A percentile compares a stretch with the other conserved stretches of the same genome.
Evolutionary conservation across 2,113 vertebrate species (phyloP).

Genomic region (Dendrocopos noguchii): DNA sequence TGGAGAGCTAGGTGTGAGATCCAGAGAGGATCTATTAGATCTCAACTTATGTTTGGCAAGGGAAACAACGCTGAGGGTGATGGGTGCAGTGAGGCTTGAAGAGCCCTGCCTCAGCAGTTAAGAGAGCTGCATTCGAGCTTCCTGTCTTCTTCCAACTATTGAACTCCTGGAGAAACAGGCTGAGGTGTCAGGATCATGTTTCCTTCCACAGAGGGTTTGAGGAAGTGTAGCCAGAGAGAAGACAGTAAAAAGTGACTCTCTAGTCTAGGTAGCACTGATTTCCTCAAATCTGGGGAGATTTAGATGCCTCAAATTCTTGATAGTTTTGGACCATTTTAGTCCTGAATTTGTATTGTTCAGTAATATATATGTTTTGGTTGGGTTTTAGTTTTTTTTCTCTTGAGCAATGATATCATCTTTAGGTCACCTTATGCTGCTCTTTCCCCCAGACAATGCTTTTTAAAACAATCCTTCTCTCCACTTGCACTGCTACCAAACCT

Average conservation of each 20-base stretch:
- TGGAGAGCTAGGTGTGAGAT: background rate
- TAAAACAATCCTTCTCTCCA: background rate
- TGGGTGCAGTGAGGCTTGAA: rapidly evolving
- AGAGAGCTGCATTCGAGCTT: background rate
- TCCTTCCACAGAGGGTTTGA: background rate
- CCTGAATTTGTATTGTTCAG: background rate
- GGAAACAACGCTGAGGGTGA: background rate
- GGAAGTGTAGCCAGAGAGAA: background rate
- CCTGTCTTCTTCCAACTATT: background rate
- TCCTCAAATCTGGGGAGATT: background rate
- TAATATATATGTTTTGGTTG: background rate
- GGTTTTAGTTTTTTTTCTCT: background rate
- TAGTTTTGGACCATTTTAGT: background rate
- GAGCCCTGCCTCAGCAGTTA: background rate
- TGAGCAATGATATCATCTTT: background rate
- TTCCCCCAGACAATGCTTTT: background rate
- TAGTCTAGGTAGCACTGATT: background rate
- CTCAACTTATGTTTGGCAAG: background rate
- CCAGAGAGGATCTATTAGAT: background rate
- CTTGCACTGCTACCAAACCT: background rate
- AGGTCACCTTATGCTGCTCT: background rate
- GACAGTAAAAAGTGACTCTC: background rate
- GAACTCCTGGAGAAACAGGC: background rate
- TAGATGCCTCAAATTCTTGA: background rate
- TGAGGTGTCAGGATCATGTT: background rate